A percentile compares a stretch with the other conserved stretches of the same genome.
These are phyloP conservation scores for Venustaconcha ellipsiformis DNA, from an alignment of 1,140 invertebrate genomes.

Conservation along the genomic window DNA sequence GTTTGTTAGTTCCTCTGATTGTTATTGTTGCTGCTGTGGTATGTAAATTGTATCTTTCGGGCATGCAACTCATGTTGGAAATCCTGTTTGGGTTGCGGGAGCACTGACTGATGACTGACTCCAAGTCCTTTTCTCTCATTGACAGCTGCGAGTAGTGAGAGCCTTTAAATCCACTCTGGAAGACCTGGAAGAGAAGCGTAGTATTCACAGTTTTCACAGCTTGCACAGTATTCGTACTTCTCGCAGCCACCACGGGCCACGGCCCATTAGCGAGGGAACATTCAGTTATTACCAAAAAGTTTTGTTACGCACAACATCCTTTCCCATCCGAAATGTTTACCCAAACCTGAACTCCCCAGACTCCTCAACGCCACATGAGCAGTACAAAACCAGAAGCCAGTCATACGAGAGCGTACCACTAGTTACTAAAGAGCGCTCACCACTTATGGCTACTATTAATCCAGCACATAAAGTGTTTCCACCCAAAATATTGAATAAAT, in stretches of 20 bases:
- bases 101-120: too few species aligned
- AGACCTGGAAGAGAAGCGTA: conserved; percentile 98
- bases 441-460: conserved; percentile 50
- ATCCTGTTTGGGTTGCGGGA: not conserved
- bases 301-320: conserved; percentile 32
- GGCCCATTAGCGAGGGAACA: conserved; percentile 80
- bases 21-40: too few species aligned
- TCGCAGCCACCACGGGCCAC: conserved; percentile 81
- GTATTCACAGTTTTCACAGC: conserved; percentile 95
- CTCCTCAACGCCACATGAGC: conserved; percentile 23
- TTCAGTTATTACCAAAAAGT: conserved; percentile 45
- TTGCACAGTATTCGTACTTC: conserved; percentile 93
- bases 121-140: conserved; percentile 27
- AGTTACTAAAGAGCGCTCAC: conserved; percentile 56
- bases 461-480: conserved; percentile 53
- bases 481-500: conserved; percentile 52
- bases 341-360: conserved; percentile 23
- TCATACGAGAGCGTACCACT: conserved; percentile 64
- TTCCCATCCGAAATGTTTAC: conserved; percentile 31
- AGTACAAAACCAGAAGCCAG: conserved; percentile 56
- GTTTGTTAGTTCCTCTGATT: too few species aligned
- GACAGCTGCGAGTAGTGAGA: conserved; percentile 99
- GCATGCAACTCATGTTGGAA: not conserved
- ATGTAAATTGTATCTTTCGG: too few species aligned
- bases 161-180: conserved; percentile 99